Evolutionary conservation across 1,140 invertebrate genomes (phyloP).

Genomic region (Philopotamus ludificatus): DNA sequence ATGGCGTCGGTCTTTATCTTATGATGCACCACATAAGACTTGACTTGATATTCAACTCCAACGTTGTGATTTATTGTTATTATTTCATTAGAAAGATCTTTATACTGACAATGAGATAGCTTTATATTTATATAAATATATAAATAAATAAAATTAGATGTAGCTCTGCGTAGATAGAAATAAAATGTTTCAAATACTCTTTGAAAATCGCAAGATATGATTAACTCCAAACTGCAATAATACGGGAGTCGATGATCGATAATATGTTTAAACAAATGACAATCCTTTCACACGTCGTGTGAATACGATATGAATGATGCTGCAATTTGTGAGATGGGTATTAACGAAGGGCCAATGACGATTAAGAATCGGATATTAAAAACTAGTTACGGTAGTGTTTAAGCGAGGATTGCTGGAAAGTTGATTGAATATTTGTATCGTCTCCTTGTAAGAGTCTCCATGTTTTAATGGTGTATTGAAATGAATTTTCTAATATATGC

Average conservation of each 20-base stretch:
- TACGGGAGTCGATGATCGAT: too few relatives aligned
- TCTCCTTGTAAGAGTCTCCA: not conserved
- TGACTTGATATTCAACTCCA: constrained; percentile 41
- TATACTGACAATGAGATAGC: constrained; percentile 34
- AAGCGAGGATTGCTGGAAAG: not conserved
- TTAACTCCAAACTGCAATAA: too few relatives aligned
- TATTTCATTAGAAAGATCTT: constrained; percentile 40
- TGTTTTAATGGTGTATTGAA: not conserved
- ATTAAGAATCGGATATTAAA: constrained; percentile 12
- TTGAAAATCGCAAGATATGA: not conserved
- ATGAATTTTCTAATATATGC: not conserved
- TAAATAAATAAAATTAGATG: too few relatives aligned
- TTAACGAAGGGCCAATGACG: constrained; percentile 21
- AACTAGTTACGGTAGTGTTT: not conserved
- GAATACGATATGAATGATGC: not conserved
- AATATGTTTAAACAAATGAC: not conserved
- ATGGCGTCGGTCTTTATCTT: not conserved
- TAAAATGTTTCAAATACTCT: not conserved
- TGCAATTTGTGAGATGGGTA: constrained; percentile 17
- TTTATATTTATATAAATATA: constrained; percentile 35
- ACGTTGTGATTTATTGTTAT: constrained; percentile 42
- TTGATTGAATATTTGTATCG: not conserved
- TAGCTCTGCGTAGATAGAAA: constrained; percentile 37
- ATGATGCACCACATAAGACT: constrained; percentile 34
- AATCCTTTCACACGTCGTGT: not conserved